Percentiles rank a stretch among this genome's conserved stretches.
Conservation (phyloP, 2,888 invertebrate species). For the Dusona sp. region DNA sequence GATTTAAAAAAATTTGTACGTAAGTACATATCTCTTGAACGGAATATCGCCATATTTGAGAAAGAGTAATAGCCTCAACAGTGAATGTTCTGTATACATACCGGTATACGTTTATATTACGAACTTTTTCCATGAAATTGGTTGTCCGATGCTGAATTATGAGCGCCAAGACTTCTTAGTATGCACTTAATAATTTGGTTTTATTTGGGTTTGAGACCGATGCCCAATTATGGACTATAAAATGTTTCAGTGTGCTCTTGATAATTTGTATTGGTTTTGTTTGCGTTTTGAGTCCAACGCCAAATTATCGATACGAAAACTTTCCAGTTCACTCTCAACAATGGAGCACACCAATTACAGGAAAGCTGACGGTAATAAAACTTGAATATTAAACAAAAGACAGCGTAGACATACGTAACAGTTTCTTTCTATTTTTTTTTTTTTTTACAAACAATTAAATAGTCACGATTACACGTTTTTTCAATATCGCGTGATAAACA, state of each 20-base stretch:
- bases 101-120: not conserved
- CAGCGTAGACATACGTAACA: not conserved
- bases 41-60: conserved; percentile 13
- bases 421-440: not conserved
- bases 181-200: not conserved
- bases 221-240: not conserved
- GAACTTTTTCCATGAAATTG: conserved; percentile 42
- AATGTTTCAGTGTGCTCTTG: not conserved
- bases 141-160: conserved; percentile 35
- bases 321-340: no score
- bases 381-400: not conserved
- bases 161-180: conserved; percentile 20
- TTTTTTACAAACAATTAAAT: conserved; percentile 11
- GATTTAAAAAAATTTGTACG: not conserved
- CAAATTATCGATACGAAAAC: not conserved
- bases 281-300: not conserved
- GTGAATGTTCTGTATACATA: not conserved
- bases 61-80: not conserved
- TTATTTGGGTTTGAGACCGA: not conserved
- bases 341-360: not conserved
- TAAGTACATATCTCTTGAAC: not conserved
- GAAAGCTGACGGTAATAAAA: not conserved
- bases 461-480: conserved; percentile 31
- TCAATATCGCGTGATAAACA: conserved; percentile 3
- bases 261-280: not conserved